Base-by-base conservation (phyloP, 2,888 invertebrate species). In the Chydorus sphaericus region DNA sequence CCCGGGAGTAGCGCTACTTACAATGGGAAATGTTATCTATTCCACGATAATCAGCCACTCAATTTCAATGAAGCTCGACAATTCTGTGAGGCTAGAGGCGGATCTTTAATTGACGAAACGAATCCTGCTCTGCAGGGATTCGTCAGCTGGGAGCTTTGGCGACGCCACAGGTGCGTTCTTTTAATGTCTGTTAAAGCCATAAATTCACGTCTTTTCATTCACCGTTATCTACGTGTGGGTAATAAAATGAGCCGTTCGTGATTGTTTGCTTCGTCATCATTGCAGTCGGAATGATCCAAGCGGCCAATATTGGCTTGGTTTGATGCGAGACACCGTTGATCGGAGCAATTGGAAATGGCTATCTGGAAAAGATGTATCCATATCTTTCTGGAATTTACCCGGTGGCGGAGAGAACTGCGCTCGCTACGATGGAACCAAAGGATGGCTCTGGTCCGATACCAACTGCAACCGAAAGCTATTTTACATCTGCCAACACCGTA, bases 241-340 rank as follows among this genome's bases (percentile, higher is more conserved):
- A n/a, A n/a, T n/a, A n/a, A n/a, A n/a, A n/a, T n/a, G n/a, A n/a
- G n/a, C n/a, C n/a, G n/a, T n/a, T n/a, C n/a, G n/a, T n/a, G n/a
- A n/a, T n/a, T n/a, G n/a, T n/a, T n/a, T n/a, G n/a, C n/a, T n/a
- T n/a, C n/a, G n/a, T n/a, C n/a, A n/a, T n/a, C n/a, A n/a, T n/a
- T 1, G 2, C 4, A 39, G 44, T 14, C 80, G 85, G 66, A 89
- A 85, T 66, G 91, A 92, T 71, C 83, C 85, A 23, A 86, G 83
- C 66, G 91, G 89, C 58, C 90, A 91, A 63, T 92, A 92, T 69
- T 92, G 92, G 92, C 85, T 92, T 83, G 92, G 91, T 0, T 89
- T 89, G 0, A 79, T 88, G 7, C 75, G 90, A n/a, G 90, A 91
- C 67, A 79, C 81, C 4, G 77, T 80, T 61, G 83, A 87, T 66